Evolutionary conservation across 2,113 vertebrate species (phyloP).

Genomic region (Alexandromys fortis): DNA sequence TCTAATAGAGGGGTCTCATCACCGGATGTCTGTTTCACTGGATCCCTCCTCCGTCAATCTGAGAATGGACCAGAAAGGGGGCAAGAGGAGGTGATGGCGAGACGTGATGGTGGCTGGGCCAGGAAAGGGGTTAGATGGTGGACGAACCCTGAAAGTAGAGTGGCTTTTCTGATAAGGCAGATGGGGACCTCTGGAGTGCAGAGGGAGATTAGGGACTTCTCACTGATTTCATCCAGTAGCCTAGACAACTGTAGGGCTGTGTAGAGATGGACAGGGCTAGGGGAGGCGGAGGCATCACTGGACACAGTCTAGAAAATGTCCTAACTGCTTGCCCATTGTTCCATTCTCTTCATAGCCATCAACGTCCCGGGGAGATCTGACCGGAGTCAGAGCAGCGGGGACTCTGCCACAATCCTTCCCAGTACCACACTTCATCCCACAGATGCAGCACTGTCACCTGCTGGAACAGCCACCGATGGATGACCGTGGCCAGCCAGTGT

Average conservation of each 20-base stretch:
- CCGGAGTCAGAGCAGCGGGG: not conserved
- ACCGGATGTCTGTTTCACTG: not conserved
- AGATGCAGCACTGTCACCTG: not conserved
- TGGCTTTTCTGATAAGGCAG: not conserved
- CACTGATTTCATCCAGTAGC: not conserved
- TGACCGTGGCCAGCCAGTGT: fast-evolving
- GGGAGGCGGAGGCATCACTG: not conserved
- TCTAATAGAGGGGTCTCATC: not conserved
- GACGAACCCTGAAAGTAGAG: not conserved
- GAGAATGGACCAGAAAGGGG: not conserved
- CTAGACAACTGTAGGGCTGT: not conserved
- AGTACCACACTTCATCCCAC: not conserved
- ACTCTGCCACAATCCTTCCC: not conserved
- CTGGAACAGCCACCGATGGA: not conserved
- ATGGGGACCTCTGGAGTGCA: not conserved
- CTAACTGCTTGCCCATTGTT: not conserved
- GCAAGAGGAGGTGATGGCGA: not conserved
- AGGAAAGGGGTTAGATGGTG: not conserved
- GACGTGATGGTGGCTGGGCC: not conserved
- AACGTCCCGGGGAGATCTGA: not conserved
- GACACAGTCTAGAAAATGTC: not conserved
- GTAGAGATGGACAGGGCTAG: not conserved
- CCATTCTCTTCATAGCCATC: not conserved
- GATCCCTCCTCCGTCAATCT: not conserved
- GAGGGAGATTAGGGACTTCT: not conserved